phyloP scores from a whole-genome alignment of 2,113 vertebrate species.

The Zosterops borbonicus region DNA sequence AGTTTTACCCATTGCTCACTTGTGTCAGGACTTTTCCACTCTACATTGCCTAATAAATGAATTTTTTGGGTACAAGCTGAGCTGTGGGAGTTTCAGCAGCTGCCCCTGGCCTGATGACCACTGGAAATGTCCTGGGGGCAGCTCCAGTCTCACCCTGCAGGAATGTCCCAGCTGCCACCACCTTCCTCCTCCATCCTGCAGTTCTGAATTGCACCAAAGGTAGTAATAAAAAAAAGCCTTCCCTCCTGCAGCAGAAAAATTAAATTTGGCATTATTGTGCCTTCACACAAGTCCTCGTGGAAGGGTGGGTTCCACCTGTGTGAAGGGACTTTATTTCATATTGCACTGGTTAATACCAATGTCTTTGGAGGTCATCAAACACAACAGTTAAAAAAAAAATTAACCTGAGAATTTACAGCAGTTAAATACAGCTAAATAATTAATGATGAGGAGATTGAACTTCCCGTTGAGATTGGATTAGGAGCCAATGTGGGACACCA shows the following conservation, averaged over 20 bases:
- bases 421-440: constrained; percentile 71
- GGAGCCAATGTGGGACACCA: constrained; percentile 45
- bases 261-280: constrained; percentile 2
- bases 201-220: neutral
- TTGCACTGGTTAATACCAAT: neutral
- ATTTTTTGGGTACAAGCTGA: neutral
- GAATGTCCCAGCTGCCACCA: neutral
- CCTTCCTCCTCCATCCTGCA: neutral
- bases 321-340: neutral
- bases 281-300: neutral
- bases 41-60: neutral
- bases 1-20: neutral
- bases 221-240: neutral
- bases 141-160: neutral
- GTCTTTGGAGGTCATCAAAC: constrained; percentile 61
- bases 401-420: constrained; percentile 60
- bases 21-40: neutral
- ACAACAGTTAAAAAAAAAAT: constrained; percentile 59
- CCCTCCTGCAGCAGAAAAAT: neutral
- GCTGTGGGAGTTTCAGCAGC: neutral
- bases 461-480: constrained; percentile 62
- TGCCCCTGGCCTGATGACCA: neutral
- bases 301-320: neutral
- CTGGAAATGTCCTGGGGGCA: neutral
- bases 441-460: constrained; percentile 70